phyloP scores from a whole-genome alignment of 2,888 invertebrate species.

The Zootermopsis nevadensis region DNA sequence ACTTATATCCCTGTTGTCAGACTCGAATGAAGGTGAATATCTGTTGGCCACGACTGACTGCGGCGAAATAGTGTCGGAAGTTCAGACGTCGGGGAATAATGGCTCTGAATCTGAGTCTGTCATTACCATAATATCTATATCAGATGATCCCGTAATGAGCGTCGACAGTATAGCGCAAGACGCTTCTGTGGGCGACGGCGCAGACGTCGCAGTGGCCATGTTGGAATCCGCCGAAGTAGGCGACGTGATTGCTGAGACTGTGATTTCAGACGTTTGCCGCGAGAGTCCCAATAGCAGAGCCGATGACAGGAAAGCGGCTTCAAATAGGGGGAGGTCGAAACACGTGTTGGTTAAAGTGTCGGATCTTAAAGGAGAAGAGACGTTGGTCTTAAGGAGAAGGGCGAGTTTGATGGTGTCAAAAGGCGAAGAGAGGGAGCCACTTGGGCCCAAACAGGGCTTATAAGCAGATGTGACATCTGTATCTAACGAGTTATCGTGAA shows the following conservation, averaged over 20 bases:
- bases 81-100: not conserved
- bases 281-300: not conserved
- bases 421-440: not conserved
- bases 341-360: not conserved
- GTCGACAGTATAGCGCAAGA: not conserved
- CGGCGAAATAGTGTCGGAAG: not conserved
- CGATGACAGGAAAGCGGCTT: not conserved
- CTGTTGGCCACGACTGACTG: not conserved
- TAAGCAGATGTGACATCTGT: not conserved
- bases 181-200: not conserved
- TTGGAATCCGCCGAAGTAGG: not conserved
- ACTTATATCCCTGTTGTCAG: not conserved
- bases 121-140: not conserved
- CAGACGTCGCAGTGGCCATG: not conserved
- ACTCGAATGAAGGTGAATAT: conserved; percentile 4
- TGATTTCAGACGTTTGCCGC: not conserved
- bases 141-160: not conserved
- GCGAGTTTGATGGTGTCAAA: not conserved
- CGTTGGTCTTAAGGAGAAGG: not conserved
- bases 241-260: not conserved
- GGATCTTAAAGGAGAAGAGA: not conserved
- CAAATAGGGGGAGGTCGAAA: not conserved
- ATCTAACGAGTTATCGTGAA: too few species aligned
- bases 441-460: not conserved
- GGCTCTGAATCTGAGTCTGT: not conserved